These are phyloP conservation scores for Thysanoteuthis rhombus DNA, from an alignment of 2,888 invertebrate genomes.

Conservation along the genomic window DNA sequence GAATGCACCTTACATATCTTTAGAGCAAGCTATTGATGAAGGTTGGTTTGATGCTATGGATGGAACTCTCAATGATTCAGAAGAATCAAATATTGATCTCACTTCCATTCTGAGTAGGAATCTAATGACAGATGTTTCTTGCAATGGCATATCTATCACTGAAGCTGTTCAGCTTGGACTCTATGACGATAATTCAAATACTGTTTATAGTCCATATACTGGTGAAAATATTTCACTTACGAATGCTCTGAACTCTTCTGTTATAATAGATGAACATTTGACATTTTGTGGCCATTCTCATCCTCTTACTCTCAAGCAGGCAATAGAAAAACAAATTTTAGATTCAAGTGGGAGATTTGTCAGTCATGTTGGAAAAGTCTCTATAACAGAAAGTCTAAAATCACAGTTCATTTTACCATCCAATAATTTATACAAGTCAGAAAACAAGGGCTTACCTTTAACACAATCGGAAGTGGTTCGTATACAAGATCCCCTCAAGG, in stretches of 20 bases:
- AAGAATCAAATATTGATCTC: conserved; percentile 39
- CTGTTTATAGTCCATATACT: conserved; percentile 43
- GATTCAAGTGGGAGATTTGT: neutral
- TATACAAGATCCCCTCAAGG: neutral
- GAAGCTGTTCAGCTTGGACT: conserved; percentile 38
- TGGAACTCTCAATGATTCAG: conserved; percentile 44
- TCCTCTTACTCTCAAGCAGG: neutral
- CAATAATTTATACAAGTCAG: neutral
- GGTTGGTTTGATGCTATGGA: conserved; percentile 47
- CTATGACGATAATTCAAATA: conserved; percentile 33
- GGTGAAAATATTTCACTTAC: conserved; percentile 49
- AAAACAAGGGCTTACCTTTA: neutral
- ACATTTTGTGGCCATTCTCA: neutral
- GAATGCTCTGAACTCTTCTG: conserved; percentile 48
- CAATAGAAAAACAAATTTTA: conserved; percentile 14
- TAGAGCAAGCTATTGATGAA: conserved; percentile 51
- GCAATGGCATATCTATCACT: conserved; percentile 41
- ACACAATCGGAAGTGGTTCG: neutral
- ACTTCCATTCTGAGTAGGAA: conserved; percentile 39
- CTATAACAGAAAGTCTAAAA: conserved; percentile 23
- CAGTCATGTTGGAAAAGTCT: neutral
- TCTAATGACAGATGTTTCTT: conserved; percentile 42
- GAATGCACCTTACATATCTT: conserved; percentile 45
- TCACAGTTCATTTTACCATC: neutral
- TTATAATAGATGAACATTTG: neutral